Evolutionary conservation across 2,797 vertebrate genomes (phyloP), one percentile per base, ranked within the genome.

Genomic region (Moxostoma hubbsi): DNA sequence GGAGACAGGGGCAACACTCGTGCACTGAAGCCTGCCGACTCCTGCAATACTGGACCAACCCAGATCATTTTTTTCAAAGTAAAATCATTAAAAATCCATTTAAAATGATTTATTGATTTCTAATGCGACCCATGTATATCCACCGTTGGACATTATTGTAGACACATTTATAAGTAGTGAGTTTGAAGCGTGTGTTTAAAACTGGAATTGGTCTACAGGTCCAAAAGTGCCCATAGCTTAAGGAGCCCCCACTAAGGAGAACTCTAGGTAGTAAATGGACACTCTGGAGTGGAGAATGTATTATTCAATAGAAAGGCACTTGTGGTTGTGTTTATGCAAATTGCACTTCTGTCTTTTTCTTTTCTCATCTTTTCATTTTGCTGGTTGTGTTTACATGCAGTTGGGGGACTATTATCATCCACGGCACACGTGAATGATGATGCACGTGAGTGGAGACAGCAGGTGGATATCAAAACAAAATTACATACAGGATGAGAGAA

Each of bases 241-340:
- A 36, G 36, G 4, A 36, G 4, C 36, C 36, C 36, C 36, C 36
- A 36, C 36, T 36, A 36, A 36, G 36, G 36, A 89, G 90, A 87
- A 85, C 84, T 65, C 81, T 86, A 84, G 69, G 90, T 91, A 89
- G 87, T 89, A 92, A 92, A 92, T 88, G 85, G 84, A 78, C 83
- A 88, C 86, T 89, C 81, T 82, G 80, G 83, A 79, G 83, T 57
- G 80, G 81, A 84, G 86, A 86, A 88, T 89, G 88, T 88, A 85
- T 89, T 83, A 90, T 89, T 90, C 75, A 87, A 86, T 90, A 89
- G 85, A 86, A 69, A 81, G 71, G 67, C 88, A 70, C 81, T 86
- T 86, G 88, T 90, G 90, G 90, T 89, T 87, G 85, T 79, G 77
- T 85, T 90, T 80, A 87, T 88, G 85, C 88, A 89, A 88, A 91